These are phyloP conservation scores for Catocala fraxini DNA, from an alignment of 2,888 invertebrate genomes.

Conservation along the genomic window DNA sequence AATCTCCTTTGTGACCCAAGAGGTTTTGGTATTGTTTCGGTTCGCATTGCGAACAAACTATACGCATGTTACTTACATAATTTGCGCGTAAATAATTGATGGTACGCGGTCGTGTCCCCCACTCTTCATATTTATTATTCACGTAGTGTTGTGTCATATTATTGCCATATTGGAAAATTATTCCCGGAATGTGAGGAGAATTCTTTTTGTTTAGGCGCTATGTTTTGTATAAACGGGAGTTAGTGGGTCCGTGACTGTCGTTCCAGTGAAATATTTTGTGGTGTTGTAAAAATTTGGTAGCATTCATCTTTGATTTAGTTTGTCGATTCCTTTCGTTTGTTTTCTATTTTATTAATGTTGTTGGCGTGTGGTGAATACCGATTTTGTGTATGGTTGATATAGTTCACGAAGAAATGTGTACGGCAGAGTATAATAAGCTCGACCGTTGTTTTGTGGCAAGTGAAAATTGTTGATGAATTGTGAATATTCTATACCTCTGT, in stretches of 20 bases:
- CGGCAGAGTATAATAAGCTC: not conserved
- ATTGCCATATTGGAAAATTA: constrained; percentile 83
- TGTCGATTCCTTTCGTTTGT: constrained; percentile 46
- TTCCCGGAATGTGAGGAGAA: constrained; percentile 78
- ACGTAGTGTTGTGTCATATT: constrained; percentile 84
- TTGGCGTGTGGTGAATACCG: constrained; percentile 23
- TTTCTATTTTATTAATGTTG: constrained; percentile 44
- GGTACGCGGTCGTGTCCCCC: constrained; percentile 70
- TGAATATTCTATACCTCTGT: not conserved
- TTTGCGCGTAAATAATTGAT: constrained; percentile 85
- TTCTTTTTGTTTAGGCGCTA: constrained; percentile 49
- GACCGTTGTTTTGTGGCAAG: not conserved
- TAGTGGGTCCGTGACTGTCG: constrained; percentile 50
- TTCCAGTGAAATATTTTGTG: constrained; percentile 43
- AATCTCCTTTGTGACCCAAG: constrained; percentile 13
- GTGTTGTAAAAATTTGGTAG: constrained; percentile 26
- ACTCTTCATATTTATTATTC: constrained; percentile 83
- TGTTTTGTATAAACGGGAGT: constrained; percentile 55
- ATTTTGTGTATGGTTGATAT: not conserved
- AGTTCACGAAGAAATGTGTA: too few relatives aligned
- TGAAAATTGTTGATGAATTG: not conserved
- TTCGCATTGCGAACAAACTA: constrained; percentile 49
- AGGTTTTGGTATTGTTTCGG: constrained; percentile 12
- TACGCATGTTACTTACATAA: constrained; percentile 76
- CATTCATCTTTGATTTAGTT: constrained; percentile 50